A percentile compares a stretch with the other conserved stretches of the same genome.
Conservation (phyloP, 1,140 invertebrate species). For the Notospermus geniculatus region DNA sequence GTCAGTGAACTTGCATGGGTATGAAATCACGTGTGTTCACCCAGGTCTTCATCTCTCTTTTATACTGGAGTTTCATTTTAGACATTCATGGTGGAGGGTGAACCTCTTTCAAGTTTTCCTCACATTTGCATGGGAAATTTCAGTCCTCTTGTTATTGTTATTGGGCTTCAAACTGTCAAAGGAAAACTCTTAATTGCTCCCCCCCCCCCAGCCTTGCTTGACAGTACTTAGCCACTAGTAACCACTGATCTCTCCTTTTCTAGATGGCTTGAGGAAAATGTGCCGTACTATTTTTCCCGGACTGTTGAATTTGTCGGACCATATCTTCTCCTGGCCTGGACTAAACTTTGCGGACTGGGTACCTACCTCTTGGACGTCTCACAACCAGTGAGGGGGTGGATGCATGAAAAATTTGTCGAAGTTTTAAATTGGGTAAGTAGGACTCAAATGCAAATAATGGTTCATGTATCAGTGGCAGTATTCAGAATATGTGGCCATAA, state of each 20-base stretch:
- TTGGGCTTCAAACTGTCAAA: too few relatives aligned
- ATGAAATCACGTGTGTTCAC: neutral
- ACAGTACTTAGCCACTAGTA: too few relatives aligned
- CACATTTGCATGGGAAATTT: neutral
- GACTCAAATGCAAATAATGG: neutral
- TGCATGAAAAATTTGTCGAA: conserved; percentile 27
- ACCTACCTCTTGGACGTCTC: conserved; percentile 25
- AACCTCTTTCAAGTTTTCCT: neutral
- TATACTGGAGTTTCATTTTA: neutral
- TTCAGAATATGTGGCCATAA: neutral
- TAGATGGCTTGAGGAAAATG: conserved; percentile 41
- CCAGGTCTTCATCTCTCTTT: neutral
- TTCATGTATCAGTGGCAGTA: neutral
- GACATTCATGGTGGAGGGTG: neutral
- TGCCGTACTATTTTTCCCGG: conserved; percentile 34
- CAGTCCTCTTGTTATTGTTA: too few relatives aligned
- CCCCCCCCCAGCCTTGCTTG: too few relatives aligned
- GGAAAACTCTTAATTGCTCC: too few relatives aligned
- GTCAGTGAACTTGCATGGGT: neutral
- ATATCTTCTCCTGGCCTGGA: conserved; percentile 27
- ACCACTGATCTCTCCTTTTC: too few relatives aligned
- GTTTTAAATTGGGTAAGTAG: conserved; percentile 27
- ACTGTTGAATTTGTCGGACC: conserved; percentile 30
- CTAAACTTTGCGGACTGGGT: conserved; percentile 16
- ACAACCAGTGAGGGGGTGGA: conserved; percentile 29